These are phyloP conservation scores for Cebus imitator DNA, from an alignment of 2,113 vertebrate genomes.

Conservation along the genomic window DNA sequence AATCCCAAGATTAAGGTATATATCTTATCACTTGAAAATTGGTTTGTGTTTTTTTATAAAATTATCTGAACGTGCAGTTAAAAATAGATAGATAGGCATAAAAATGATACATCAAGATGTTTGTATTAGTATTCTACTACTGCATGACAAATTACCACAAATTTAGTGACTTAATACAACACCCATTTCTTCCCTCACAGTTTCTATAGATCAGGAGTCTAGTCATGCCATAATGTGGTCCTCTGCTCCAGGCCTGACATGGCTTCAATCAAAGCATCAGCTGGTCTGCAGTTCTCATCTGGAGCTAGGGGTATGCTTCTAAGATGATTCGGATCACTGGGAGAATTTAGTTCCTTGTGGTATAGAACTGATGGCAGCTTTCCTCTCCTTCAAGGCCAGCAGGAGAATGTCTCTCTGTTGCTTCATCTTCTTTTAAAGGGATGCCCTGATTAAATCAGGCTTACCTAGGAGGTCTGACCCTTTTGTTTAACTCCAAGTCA, in stretches of 20 bases:
- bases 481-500: not conserved
- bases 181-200: not conserved
- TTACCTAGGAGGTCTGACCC: not conserved
- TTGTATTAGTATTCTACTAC: not conserved
- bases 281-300: not conserved
- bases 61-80: not conserved
- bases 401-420: not conserved
- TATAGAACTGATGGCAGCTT: not conserved
- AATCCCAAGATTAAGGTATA: not conserved
- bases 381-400: not conserved
- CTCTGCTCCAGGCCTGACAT: not conserved
- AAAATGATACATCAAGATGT: not conserved
- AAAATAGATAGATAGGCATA: not conserved
- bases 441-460: not conserved
- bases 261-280: not conserved
- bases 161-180: not conserved
- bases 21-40: not conserved
- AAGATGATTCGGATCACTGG: too few relatives aligned
- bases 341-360: not conserved
- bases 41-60: not conserved
- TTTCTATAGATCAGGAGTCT: not conserved
- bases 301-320: not conserved
- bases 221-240: too few relatives aligned
- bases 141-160: not conserved
- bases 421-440: not conserved